Base-by-base conservation (phyloP, 2,113 vertebrate genomes). In the Bubo scandiacus region DNA sequence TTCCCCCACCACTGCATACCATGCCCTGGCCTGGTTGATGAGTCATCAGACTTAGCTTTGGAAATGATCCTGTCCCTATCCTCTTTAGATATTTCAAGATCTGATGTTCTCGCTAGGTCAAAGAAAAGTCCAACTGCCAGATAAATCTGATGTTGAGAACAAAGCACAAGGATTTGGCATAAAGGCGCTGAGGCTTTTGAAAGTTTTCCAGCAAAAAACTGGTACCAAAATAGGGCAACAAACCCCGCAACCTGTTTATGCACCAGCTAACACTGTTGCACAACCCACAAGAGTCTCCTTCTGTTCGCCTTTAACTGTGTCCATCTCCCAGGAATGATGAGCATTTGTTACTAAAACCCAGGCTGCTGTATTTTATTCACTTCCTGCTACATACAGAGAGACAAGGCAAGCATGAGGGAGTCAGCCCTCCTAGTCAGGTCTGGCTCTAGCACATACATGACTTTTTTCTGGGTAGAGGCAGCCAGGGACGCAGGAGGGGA, bases 401-500 rank as follows among this genome's bases (percentile, higher is more conserved):
- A 65, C 6, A 63, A 68, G 58, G 77, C 30, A 59, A 55, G 40
- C 1, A 1, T 40, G 43, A 82, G 68, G 62, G 26, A 92, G 30
- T 20, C 75, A 59, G n/a, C 25, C 21, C 7, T 51, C 38, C 57
- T 61, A 3, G 1, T 32, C 40, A 66, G 20, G 32, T 32, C 66
- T 3, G 2, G 32, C 52, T 52, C 4, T 4, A 73, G 58, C 54
- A 27, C 42, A 72, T 1, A 1, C 13, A 3, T 6, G 32, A 9
- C 43, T 79, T 81, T 92, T 11, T 58, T 57, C 29, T 51, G 29
- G 0, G 26, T 14, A n/a, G 29, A 82, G 43, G 47, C 70, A 88
- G 32, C 11, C 6, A 4, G 57, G 32, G 29, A 82, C 0, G 1
- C 47, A 82, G 59, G 71, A 94, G 58, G 4, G 0, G 3, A 72